phyloP scores from a whole-genome alignment of 2,888 invertebrate species.

The Silvanus unidentatus region DNA sequence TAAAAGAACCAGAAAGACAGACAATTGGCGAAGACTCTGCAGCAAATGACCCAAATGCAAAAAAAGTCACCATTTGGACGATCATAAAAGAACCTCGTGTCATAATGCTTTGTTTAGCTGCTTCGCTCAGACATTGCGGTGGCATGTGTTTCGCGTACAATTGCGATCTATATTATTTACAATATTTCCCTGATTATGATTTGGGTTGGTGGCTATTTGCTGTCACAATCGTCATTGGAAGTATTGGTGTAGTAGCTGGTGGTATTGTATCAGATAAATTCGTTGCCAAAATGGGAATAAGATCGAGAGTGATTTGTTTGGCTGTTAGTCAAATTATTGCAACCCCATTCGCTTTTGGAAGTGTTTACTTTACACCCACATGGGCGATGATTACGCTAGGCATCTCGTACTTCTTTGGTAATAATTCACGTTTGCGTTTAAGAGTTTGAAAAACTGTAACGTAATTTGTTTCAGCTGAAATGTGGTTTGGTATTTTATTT shows the following conservation, averaged over 20 bases:
- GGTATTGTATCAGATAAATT: constrained; percentile 79
- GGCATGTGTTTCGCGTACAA: constrained; percentile 91
- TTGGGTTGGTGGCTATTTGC: constrained; percentile 83
- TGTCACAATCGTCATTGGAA: constrained; percentile 78
- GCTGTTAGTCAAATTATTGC: constrained; percentile 78
- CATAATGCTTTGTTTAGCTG: constrained; percentile 75
- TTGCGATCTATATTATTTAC: constrained; percentile 81
- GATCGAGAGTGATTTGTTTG: constrained; percentile 72
- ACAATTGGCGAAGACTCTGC: constrained; percentile 60
- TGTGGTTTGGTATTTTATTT: constrained; percentile 92
- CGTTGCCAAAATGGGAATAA: constrained; percentile 79
- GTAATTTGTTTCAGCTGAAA: constrained; percentile 62
- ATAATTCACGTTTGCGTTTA: constrained; percentile 22
- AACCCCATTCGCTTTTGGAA: constrained; percentile 80
- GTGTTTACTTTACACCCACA: constrained; percentile 72
- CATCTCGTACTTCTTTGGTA: constrained; percentile 83
- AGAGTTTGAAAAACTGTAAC: neutral
- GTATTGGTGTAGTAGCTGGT: constrained; percentile 62
- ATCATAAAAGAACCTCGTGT: constrained; percentile 73
- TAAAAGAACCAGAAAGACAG: constrained; percentile 70
- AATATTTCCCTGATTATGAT: constrained; percentile 84
- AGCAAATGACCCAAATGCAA: constrained; percentile 35
- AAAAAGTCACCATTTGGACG: constrained; percentile 63
- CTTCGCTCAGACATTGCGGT: constrained; percentile 81
- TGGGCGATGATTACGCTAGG: constrained; percentile 85